Evolutionary conservation across 2,797 vertebrate genomes (phyloP).

Genomic region (Aselliscus stoliczkanus): DNA sequence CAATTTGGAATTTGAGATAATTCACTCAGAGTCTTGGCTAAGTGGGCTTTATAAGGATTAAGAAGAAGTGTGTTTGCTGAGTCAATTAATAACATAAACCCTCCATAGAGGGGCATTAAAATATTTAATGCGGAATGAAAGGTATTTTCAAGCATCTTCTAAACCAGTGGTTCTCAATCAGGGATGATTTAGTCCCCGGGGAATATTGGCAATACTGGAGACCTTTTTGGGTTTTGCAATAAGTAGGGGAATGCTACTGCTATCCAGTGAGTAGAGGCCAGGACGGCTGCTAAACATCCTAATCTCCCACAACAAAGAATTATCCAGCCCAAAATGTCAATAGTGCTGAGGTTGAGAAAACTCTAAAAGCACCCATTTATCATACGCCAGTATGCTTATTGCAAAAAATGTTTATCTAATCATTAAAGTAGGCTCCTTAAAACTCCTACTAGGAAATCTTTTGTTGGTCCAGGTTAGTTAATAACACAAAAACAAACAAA

Average conservation of each 20-base stretch:
- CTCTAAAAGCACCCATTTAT: slow-evolving; percentile 14
- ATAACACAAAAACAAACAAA: not conserved
- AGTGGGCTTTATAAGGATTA: not conserved
- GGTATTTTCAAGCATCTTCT: not conserved
- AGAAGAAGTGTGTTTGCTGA: not conserved
- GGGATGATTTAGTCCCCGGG: not conserved
- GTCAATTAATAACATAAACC: slow-evolving; percentile 38
- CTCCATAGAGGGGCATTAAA: not conserved
- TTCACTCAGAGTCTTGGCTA: slow-evolving; percentile 33
- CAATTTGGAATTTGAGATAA: slow-evolving; percentile 54
- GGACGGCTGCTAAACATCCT: not conserved
- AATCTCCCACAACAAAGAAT: not conserved
- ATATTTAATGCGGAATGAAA: not conserved
- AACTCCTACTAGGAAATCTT: not conserved
- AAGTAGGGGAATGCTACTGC: not conserved
- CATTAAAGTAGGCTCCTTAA: not conserved
- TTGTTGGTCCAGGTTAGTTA: not conserved
- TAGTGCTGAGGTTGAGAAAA: not conserved
- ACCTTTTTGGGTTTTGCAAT: not conserved
- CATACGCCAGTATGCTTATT: not conserved
- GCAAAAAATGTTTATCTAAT: not conserved
- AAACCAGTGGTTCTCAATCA: not conserved
- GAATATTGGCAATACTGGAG: not conserved
- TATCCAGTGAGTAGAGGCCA: not conserved
- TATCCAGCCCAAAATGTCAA: not conserved